Conservation (phyloP, 2,797 vertebrate genomes). For the Adelosebastes latens region DNA sequence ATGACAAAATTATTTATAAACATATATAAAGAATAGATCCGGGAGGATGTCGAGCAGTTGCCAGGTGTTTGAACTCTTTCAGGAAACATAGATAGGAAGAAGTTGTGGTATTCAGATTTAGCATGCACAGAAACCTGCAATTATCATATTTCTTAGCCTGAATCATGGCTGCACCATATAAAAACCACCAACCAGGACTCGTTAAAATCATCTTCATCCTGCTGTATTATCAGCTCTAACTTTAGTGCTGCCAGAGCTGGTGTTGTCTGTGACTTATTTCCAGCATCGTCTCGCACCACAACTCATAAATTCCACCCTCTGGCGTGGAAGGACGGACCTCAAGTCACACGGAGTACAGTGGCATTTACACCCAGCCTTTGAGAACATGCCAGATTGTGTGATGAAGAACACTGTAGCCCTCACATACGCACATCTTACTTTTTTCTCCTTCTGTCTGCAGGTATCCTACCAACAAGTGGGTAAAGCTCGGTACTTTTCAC, state of each 20-base stretch:
- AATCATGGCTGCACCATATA: neutral
- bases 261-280: conserved; percentile 20
- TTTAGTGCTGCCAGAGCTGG: neutral
- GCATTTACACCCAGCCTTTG: conserved; percentile 6
- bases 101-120: neutral
- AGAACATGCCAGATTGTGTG: neutral
- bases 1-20: too few species aligned
- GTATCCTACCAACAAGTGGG: conserved; percentile 98
- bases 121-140: neutral
- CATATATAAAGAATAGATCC: too few species aligned
- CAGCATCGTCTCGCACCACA: neutral
- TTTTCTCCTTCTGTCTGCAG: conserved; percentile 74
- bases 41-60: neutral
- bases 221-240: neutral
- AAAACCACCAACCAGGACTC: neutral
- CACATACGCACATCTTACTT: neutral
- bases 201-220: neutral
- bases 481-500: conserved; percentile 97
- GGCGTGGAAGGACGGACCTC: neutral
- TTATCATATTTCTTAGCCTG: neutral
- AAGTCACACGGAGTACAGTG: neutral
- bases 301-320: conserved; percentile 1
- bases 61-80: neutral
- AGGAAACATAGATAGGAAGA: neutral
- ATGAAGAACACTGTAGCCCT: neutral